Conservation (phyloP, 2,797 vertebrate species). For the Agapornis canus region DNA sequence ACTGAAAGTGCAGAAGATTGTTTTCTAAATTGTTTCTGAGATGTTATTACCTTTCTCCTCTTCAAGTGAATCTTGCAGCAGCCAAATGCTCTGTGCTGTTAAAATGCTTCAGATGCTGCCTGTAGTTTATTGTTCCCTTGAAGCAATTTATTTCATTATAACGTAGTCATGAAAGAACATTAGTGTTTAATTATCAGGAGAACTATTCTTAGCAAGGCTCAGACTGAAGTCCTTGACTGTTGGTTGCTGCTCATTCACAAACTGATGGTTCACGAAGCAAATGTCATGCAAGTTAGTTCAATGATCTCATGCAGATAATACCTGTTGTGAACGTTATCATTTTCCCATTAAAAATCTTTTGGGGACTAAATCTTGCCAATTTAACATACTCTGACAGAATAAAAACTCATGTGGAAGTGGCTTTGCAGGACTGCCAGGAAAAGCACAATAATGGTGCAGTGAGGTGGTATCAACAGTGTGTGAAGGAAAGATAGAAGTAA, state of each 20-base stretch:
- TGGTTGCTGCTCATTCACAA: background rate
- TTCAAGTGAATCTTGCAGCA: background rate
- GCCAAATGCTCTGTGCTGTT: conserved; percentile 39
- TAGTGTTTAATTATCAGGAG: conserved; percentile 67
- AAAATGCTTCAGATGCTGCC: conserved; percentile 55
- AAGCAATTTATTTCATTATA: conserved; percentile 71
- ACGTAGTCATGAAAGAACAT: conserved; percentile 65
- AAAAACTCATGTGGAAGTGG: background rate
- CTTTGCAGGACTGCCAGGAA: background rate
- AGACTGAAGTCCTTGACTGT: background rate
- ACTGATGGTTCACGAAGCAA: background rate
- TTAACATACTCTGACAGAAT: background rate
- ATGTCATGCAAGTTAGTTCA: background rate
- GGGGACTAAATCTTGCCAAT: background rate
- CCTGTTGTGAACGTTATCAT: background rate
- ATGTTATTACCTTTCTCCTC: conserved; percentile 54
- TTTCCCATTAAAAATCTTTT: background rate
- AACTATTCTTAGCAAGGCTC: conserved; percentile 50
- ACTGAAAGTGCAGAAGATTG: conserved; percentile 28
- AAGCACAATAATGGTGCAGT: background rate
- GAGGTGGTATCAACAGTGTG: background rate
- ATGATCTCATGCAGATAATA: background rate
- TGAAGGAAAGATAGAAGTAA: background rate
- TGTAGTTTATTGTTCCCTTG: conserved; percentile 63
- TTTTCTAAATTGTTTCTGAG: conserved; percentile 49